Evolutionary conservation across 2,113 vertebrate species (phyloP).

Genomic region (Odocoileus hemionus): DNA sequence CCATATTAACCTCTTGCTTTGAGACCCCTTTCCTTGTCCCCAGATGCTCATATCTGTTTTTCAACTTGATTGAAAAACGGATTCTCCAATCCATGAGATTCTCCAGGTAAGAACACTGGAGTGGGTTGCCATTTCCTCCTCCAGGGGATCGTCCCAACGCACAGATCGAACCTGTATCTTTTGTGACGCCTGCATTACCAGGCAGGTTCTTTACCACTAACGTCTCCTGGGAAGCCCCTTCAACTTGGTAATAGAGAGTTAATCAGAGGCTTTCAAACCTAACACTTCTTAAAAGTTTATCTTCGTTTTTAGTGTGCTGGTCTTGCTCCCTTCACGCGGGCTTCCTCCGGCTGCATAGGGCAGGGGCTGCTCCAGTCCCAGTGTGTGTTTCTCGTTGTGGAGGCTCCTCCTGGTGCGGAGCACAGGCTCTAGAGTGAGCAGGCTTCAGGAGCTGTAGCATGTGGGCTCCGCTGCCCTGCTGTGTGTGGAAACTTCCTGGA

Average conservation of each 20-base stretch:
- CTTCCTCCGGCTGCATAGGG: not conserved
- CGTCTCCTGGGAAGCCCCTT: not conserved
- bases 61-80: not conserved
- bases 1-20: not conserved
- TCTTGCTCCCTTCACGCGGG: fast-evolving
- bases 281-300: not conserved
- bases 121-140: not conserved
- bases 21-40: not conserved
- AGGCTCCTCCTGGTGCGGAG: not conserved
- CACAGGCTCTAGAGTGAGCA: not conserved
- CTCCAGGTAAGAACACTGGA: not conserved
- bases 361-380: not conserved
- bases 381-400: fast-evolving
- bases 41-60: not conserved
- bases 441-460: not conserved
- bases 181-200: not conserved
- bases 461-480: not conserved
- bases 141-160: not conserved
- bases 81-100: not conserved
- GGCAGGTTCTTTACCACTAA: not conserved
- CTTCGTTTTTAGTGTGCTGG: not conserved
- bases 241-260: not conserved
- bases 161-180: fast-evolving
- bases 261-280: not conserved
- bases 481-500: not conserved